phyloP scores from a whole-genome alignment of 2,888 invertebrate genomes.

The Salticus scenicus region DNA sequence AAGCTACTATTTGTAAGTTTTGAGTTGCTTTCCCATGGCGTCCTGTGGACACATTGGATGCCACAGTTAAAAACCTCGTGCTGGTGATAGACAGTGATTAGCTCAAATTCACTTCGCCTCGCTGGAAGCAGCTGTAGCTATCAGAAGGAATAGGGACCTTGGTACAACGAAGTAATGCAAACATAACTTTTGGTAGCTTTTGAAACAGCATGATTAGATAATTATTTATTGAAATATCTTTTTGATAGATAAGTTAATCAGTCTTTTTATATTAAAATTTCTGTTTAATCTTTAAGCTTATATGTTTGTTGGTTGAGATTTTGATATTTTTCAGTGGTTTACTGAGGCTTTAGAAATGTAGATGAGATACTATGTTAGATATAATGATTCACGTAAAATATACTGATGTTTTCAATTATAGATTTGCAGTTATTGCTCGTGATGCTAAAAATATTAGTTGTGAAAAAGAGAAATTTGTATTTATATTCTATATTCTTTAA shows the following conservation, averaged over 20 bases:
- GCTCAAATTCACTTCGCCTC: constrained; percentile 49
- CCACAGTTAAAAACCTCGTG: constrained; percentile 23
- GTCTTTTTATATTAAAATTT: neutral
- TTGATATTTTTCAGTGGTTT: no score
- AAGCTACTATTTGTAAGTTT: constrained; percentile 15
- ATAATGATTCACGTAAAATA: no score
- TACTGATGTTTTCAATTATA: no score
- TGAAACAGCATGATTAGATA: neutral
- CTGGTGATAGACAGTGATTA: constrained; percentile 63
- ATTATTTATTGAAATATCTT: neutral
- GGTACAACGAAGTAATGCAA: neutral
- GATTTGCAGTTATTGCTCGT: no score
- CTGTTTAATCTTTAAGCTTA: neutral
- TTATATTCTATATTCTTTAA: no score
- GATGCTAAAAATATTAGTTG: no score
- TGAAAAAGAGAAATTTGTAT: no score
- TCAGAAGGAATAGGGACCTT: neutral
- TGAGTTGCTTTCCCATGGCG: constrained; percentile 57
- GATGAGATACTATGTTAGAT: no score
- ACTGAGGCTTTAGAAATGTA: no score
- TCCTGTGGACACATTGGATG: constrained; percentile 37
- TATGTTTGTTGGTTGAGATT: no score
- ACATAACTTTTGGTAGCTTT: constrained; percentile 4
- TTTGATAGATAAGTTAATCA: neutral
- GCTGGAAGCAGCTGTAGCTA: constrained; percentile 5